Base-by-base conservation (phyloP, 2,113 vertebrate species). In the Pithys albifrons region DNA sequence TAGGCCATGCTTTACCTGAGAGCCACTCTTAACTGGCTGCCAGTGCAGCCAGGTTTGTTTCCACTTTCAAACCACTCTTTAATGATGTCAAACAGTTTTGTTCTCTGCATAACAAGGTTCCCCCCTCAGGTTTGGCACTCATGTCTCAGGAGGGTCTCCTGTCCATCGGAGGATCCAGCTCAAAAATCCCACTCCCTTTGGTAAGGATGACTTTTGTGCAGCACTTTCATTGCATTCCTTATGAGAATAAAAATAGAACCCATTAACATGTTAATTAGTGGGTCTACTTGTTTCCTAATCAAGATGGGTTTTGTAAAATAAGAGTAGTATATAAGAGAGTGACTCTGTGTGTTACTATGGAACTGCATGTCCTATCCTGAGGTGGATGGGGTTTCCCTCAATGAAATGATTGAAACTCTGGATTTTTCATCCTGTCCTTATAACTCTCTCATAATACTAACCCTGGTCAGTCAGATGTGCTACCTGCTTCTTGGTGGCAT, bases 151-250 rank as follows among this genome's bases (percentile, higher is more conserved):
- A 95, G 98, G 98, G 52, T 96, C 98, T 79, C 98, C 98, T 1
- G 89, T 99, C 77, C 98, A 97, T 46, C 98, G 98, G 11, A 97
- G 88, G 33, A 87, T 99, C 81, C 98, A 78, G 62, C 98, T 99
- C 93, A 98, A 98, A 86, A 99, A 99, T 93, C 98, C 98, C 75
- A 98, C 98, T 79, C 98, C 98, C 61, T 99, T 97, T 88, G 98
- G 99, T 99, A 96, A 98, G 97, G 76, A 5, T 14, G 35, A 19
- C 10, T 54, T 51, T 66, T n/a, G 58, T 35, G 14, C 37, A 51
- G 28, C 31, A 39, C 39, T 39, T 19, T 17, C 10, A 3, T 41
- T 54, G 46, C 3, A 2, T 17, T 83, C 3, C 12, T 29, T 13
- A 2, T 0, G 10, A 13, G 17, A 41, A 16, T 19, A 25, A 54